phyloP scores from a whole-genome alignment of 2,113 vertebrate genomes.

The Petrocephalus zakoni region DNA sequence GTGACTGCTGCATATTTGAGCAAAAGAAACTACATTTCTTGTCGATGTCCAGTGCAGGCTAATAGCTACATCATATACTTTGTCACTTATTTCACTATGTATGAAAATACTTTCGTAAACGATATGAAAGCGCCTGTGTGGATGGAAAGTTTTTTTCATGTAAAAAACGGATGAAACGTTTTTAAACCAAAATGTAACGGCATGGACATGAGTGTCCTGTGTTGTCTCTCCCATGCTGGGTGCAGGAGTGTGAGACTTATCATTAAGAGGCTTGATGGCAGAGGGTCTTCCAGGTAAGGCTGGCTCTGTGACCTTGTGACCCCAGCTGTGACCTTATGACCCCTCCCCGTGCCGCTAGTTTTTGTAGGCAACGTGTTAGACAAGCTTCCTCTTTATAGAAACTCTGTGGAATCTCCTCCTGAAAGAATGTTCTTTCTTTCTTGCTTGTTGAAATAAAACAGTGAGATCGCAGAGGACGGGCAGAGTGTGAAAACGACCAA shows the following conservation, averaged over 20 bases:
- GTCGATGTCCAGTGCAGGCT: not conserved
- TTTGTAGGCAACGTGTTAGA: not conserved
- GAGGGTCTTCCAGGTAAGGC: constrained; percentile 79
- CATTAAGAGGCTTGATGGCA: constrained; percentile 81
- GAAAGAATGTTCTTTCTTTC: not conserved
- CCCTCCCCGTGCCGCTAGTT: not conserved
- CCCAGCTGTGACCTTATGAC: constrained; percentile 28
- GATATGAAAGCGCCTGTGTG: not conserved
- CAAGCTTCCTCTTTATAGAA: not conserved
- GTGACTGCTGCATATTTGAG: not conserved
- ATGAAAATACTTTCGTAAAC: not conserved
- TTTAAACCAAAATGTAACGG: not conserved
- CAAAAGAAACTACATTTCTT: not conserved
- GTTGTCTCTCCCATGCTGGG: constrained; percentile 65
- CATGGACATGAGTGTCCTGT: constrained; percentile 21
- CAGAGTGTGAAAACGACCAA: not conserved
- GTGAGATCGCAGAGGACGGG: not conserved
- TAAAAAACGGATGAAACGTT: too few species aligned
- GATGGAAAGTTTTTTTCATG: not conserved
- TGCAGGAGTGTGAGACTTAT: constrained; percentile 78
- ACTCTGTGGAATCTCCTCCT: not conserved
- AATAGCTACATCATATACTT: not conserved
- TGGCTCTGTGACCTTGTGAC: constrained; percentile 34
- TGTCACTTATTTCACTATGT: not conserved
- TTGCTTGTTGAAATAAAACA: not conserved